These are phyloP conservation scores for Trachelus iudaicus DNA, from an alignment of 2,888 invertebrate species.

Conservation along the genomic window DNA sequence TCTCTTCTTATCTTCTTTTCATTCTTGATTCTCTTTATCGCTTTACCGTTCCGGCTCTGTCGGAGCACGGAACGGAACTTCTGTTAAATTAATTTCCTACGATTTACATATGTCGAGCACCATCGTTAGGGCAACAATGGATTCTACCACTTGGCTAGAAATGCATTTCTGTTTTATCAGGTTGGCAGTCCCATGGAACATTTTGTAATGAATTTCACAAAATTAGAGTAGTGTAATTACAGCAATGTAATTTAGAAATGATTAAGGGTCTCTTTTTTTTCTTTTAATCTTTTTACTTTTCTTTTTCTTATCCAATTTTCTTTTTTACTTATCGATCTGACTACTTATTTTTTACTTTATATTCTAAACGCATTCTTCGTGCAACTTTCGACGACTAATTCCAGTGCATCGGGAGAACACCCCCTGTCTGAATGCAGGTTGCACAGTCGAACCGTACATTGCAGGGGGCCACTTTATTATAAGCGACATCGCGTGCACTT, in stretches of 20 bases:
- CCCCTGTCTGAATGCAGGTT: constrained; percentile 10
- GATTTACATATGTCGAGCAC: constrained; percentile 44
- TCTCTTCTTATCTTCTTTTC: constrained; percentile 20
- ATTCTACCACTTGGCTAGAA: constrained; percentile 6
- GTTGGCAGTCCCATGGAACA: background rate
- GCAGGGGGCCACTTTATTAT: constrained; percentile 38
- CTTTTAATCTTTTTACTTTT: background rate
- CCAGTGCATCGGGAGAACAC: background rate
- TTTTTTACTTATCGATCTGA: background rate
- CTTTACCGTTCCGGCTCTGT: background rate
- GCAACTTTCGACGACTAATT: background rate
- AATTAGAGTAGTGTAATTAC: background rate
- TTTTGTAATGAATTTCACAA: background rate
- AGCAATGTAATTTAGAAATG: background rate
- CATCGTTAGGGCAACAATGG: constrained; percentile 42
- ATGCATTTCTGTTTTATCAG: background rate
- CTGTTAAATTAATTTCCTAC: constrained; percentile 46
- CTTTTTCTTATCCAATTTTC: background rate
- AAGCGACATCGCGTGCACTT: constrained; percentile 26
- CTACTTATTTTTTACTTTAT: background rate
- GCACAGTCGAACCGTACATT: constrained; percentile 34
- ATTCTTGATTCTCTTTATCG: background rate
- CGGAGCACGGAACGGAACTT: constrained; percentile 32
- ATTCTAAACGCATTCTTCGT: background rate
- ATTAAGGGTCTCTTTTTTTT: background rate